phyloP scores from a whole-genome alignment of 2,113 vertebrate species.

The Otis tarda region DNA sequence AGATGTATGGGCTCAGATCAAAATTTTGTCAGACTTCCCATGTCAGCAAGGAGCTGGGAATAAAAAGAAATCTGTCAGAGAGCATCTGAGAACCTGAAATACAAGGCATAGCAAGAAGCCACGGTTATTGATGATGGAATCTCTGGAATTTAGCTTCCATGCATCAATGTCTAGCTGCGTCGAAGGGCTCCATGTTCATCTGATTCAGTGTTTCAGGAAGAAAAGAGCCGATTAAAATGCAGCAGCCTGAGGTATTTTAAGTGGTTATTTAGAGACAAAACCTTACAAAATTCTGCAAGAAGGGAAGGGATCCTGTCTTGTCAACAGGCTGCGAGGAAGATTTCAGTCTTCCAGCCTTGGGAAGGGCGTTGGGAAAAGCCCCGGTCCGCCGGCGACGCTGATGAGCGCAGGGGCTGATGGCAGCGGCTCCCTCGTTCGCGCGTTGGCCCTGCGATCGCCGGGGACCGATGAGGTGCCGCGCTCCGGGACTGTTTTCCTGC shows the following conservation, averaged over 20 bases:
- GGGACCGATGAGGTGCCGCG: accelerated
- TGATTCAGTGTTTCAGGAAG: not conserved
- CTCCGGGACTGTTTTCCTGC: not conserved
- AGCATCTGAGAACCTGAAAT: not conserved
- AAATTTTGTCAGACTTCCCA: not conserved
- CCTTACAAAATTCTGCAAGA: not conserved
- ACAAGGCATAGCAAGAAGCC: not conserved
- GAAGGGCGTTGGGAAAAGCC: not conserved
- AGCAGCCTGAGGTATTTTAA: not conserved
- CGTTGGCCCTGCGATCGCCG: accelerated
- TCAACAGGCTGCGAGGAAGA: not conserved
- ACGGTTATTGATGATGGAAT: not conserved
- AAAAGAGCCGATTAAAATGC: not conserved
- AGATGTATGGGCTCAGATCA: not conserved
- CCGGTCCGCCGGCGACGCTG: not conserved
- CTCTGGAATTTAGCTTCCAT: not conserved
- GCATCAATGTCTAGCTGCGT: not conserved
- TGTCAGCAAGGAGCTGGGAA: not conserved
- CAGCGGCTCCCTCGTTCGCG: accelerated
- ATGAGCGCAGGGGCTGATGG: not conserved
- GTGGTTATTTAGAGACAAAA: not conserved
- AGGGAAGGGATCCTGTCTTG: not conserved
- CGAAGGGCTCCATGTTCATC: not conserved
- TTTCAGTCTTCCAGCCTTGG: accelerated
- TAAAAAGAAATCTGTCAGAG: not conserved